Conservation (phyloP, 2,888 invertebrate species). For the Melolontha melolontha region DNA sequence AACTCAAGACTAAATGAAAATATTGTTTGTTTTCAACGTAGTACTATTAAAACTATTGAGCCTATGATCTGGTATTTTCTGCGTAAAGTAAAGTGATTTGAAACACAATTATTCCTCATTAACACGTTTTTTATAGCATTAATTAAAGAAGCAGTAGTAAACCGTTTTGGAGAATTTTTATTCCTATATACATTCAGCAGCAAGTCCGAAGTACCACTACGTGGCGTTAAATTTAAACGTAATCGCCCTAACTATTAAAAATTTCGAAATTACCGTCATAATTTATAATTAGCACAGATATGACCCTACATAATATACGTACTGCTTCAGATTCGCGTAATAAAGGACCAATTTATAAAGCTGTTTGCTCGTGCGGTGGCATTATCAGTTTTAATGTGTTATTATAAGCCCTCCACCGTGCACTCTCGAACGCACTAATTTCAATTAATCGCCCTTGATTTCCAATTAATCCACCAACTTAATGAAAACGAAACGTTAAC, state of each 20-base stretch:
- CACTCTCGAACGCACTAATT: conserved; percentile 34
- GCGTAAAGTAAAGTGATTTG: no score
- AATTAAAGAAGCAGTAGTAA: no score
- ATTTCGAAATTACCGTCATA: conserved; percentile 37
- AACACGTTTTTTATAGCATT: no score
- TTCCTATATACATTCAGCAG: neutral
- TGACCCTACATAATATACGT: conserved; percentile 37
- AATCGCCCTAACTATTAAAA: conserved; percentile 37
- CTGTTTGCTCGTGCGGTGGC: conserved; percentile 50
- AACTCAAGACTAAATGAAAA: no score
- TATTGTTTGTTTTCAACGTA: no score
- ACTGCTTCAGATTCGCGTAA: conserved; percentile 45
- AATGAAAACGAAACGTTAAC: conserved; percentile 35
- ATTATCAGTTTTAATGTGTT: conserved; percentile 55
- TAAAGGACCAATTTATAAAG: conserved; percentile 56
- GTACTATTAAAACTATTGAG: no score
- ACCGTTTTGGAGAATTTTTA: neutral
- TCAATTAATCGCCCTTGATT: conserved; percentile 37
- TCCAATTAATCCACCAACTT: conserved; percentile 31
- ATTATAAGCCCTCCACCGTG: conserved; percentile 50
- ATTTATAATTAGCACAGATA: conserved; percentile 39
- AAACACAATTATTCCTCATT: no score
- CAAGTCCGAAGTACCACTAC: neutral
- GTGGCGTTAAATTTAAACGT: conserved; percentile 21
- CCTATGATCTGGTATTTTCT: no score